These are phyloP conservation scores for Montipora cactus DNA, from an alignment of 64 coral and sea anemone genomes.

Conservation along the genomic window DNA sequence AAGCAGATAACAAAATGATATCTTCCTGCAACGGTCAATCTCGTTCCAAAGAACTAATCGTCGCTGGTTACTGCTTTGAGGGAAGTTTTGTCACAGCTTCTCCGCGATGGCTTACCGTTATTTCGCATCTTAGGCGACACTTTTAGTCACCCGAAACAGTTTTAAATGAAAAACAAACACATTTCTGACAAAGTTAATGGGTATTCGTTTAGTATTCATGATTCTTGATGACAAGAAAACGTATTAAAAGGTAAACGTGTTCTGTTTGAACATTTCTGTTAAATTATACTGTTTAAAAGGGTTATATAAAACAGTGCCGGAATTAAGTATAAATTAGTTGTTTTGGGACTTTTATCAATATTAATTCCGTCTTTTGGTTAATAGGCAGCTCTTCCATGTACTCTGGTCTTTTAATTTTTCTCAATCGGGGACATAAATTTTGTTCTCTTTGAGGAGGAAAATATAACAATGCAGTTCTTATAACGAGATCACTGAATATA, in stretches of 20 bases:
- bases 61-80: not conserved
- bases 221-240: conserved; percentile 32
- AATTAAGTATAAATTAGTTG: conserved; percentile 37
- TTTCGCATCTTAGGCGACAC: not conserved
- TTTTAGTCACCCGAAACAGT: conserved; percentile 5
- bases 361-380: conserved; percentile 16
- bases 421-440: conserved; percentile 1
- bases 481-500: conserved; percentile 5
- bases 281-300: conserved; percentile 12
- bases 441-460: conserved; percentile 15
- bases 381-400: conserved; percentile 19
- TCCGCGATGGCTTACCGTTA: not conserved
- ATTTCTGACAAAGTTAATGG: conserved; percentile 5
- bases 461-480: conserved; percentile 15
- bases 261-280: conserved; percentile 30
- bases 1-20: conserved; percentile 15
- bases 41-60: conserved; percentile 1
- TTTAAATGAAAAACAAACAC: not conserved
- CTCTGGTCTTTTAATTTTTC: conserved; percentile 10
- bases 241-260: conserved; percentile 3
- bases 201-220: conserved; percentile 30
- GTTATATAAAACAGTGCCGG: conserved; percentile 19
- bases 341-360: not conserved
- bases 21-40: not conserved
- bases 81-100: conserved; percentile 7